Evolutionary conservation across 2,888 invertebrate species (phyloP).

Genomic region (Acanthococcus lagerstroemiae): DNA sequence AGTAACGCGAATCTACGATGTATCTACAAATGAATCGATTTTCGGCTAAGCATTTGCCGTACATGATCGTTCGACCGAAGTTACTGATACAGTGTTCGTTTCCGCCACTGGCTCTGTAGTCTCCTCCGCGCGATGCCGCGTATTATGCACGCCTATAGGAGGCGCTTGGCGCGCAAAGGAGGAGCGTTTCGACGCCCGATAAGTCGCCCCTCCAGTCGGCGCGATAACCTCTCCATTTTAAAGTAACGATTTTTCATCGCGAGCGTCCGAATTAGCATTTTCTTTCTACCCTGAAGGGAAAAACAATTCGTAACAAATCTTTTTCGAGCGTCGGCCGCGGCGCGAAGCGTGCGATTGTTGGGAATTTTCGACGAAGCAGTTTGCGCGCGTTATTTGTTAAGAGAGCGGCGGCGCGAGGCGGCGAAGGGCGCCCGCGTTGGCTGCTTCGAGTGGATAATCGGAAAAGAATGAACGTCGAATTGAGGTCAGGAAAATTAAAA

Average conservation of each 20-base stretch:
- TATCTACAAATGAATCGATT: no score
- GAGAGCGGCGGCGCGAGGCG: no score
- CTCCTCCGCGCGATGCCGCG: background rate
- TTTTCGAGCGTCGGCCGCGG: constrained; percentile 10
- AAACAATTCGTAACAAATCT: constrained; percentile 19
- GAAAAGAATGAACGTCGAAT: no score
- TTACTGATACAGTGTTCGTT: background rate
- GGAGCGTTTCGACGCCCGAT: background rate
- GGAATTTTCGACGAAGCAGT: no score
- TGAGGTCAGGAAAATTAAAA: no score
- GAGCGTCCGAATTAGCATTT: constrained; percentile 19
- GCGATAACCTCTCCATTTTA: constrained; percentile 20
- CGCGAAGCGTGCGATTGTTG: background rate
- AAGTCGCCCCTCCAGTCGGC: background rate
- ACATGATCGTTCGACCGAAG: constrained; percentile 4
- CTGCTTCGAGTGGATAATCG: no score
- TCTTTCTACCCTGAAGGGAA: constrained; percentile 8
- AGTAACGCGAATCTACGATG: no score
- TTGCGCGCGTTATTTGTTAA: no score
- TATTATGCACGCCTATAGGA: background rate
- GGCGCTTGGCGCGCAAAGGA: background rate
- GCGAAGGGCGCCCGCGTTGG: no score
- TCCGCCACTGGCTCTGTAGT: no score
- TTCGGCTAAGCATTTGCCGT: no score
- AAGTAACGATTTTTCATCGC: constrained; percentile 21